phyloP scores from a whole-genome alignment of 2,113 vertebrate genomes.

The Gobiocypris rarus region DNA sequence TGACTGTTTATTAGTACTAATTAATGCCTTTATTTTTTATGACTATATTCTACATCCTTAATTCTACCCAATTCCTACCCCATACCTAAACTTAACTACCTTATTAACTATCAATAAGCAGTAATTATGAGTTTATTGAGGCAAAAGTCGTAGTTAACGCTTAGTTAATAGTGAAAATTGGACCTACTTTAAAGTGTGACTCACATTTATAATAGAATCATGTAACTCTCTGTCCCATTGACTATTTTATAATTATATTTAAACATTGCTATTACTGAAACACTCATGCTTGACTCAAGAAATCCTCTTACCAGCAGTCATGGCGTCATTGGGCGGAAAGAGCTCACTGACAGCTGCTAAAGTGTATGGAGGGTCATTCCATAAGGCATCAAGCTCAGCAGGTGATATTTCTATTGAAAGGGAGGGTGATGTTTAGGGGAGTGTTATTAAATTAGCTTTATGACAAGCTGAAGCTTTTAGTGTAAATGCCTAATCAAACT shows the following conservation, averaged over 20 bases:
- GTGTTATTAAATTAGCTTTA: constrained; percentile 41
- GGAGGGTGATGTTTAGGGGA: constrained; percentile 23
- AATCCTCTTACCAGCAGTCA: constrained; percentile 73
- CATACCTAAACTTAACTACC: too few relatives aligned
- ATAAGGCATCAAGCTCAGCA: constrained; percentile 79
- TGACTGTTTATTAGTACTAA: too few relatives aligned
- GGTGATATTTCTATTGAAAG: constrained; percentile 73
- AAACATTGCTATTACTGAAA: constrained; percentile 5
- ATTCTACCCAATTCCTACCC: too few relatives aligned
- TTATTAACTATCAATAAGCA: too few relatives aligned
- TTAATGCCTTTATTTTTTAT: too few relatives aligned
- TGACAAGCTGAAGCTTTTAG: constrained; percentile 10
- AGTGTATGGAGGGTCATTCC: constrained; percentile 75
- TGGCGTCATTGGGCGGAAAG: constrained; percentile 75
- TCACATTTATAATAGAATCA: not conserved
- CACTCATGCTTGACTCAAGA: not conserved
- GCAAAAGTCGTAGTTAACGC: too few relatives aligned
- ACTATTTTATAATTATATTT: not conserved
- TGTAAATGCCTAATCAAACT: not conserved
- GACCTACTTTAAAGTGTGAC: too few relatives aligned
- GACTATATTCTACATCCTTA: too few relatives aligned
- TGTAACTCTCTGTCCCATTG: not conserved
- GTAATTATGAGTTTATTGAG: too few relatives aligned
- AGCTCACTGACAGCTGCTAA: constrained; percentile 72
- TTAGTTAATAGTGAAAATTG: too few relatives aligned